phyloP scores from a whole-genome alignment of 2,797 vertebrate species.

The Takifugu ocellatus region DNA sequence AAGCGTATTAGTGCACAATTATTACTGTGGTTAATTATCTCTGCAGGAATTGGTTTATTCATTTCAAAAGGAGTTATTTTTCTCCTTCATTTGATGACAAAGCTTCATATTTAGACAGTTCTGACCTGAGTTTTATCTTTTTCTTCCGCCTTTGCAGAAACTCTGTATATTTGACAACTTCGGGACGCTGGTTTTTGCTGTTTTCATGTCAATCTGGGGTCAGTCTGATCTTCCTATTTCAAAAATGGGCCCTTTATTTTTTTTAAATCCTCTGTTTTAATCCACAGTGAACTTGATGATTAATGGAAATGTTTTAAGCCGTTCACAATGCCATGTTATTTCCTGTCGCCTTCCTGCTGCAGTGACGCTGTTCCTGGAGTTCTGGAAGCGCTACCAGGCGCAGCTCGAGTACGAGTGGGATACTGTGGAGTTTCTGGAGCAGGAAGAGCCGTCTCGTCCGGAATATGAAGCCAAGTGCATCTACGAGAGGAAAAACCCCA shows the following conservation, averaged over 20 bases:
- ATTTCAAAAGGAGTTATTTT: too few species aligned
- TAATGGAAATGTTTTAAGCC: too few species aligned
- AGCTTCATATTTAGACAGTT: too few species aligned
- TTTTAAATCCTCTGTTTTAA: neutral
- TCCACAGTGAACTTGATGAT: too few species aligned
- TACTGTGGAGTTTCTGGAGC: conserved; percentile 88
- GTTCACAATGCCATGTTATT: neutral
- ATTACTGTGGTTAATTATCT: too few species aligned
- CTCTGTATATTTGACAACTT: conserved; percentile 95
- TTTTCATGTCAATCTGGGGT: conserved; percentile 97
- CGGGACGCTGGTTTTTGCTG: conserved; percentile 91
- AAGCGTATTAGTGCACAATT: too few species aligned
- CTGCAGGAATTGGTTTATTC: too few species aligned
- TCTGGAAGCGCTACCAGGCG: conserved; percentile 92
- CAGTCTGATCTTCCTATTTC: conserved; percentile 52
- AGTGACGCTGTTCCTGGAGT: conserved; percentile 93
- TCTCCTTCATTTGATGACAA: too few species aligned
- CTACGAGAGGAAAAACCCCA: conserved; percentile 81
- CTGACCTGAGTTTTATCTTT: neutral
- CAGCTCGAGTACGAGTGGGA: conserved; percentile 92
- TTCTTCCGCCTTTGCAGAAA: conserved; percentile 77
- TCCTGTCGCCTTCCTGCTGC: conserved; percentile 12
- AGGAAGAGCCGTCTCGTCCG: conserved; percentile 85
- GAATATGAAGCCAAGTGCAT: conserved; percentile 89
- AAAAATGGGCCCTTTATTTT: neutral